Base-by-base conservation (phyloP, 2,113 vertebrate genomes). In the Larimichthys polyactis region DNA sequence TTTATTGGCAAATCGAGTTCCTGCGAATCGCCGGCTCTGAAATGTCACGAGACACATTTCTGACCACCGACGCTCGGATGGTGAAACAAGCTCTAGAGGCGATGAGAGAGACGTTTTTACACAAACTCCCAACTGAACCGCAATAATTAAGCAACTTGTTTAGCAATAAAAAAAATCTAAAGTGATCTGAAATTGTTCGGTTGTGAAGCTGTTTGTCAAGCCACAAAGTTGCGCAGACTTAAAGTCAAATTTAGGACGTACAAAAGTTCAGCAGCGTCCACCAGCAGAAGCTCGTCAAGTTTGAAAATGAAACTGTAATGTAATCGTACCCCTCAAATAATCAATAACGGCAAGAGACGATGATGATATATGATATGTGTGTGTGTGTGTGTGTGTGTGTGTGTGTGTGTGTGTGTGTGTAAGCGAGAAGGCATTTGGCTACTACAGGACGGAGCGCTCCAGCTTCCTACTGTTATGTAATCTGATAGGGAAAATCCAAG, bases 401-500 rank as follows among this genome's bases (percentile, higher is more conserved):
- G 5, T 49, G 27, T 71, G 62, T 32, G 59, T 63, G 27, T 52
- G 40, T 19, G 17, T 17, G 65, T 60, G 69, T 81, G 60, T 60
- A 62, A 54, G 71, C 20, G 63, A 82, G 79, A 6, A 71, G 71
- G 81, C 59, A 72, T 67, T 88, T 89, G 87, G 87, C 87, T 94
- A 94, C 78, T 65, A 82, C 88, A 84, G 90, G 91, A 90, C 85
- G 36, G 82, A 90, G 82, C 85, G 87, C 89, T 82, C 75, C 91
- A 95, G 93, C 81, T 85, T 95, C 91, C 93, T 92, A 90, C 91
- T 93, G 90, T 95, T 93, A 70, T 93, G 91, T 94, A 95, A 94
- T 95, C 90, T 95, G 94, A 96, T 93, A 90, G 93, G 93, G 93
- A 94, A 93, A 90, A 94, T 94, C 91, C 93, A 94, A 84, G 83